These are phyloP conservation scores for Chironex yamaguchii DNA, from an alignment of 30 jellyfish, hydroid and myxozoan species.

Conservation along the genomic window DNA sequence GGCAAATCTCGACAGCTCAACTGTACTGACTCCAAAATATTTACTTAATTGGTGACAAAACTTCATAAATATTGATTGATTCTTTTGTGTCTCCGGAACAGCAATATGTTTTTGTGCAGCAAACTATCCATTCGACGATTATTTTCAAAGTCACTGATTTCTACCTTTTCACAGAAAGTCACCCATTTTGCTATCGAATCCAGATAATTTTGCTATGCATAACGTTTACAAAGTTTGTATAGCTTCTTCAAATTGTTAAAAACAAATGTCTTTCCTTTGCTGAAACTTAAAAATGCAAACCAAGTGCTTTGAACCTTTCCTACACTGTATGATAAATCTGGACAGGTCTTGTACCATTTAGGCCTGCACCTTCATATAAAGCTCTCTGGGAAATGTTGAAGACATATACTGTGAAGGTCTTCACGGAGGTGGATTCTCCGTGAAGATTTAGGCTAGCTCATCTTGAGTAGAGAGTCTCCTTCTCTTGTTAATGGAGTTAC, in stretches of 20 bases:
- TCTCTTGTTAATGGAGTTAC: no score
- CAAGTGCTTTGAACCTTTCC: slow-evolving; percentile 23
- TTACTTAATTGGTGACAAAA: slow-evolving; percentile 18
- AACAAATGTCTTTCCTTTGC: slow-evolving; percentile 11
- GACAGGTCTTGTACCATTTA: slow-evolving; percentile 27
- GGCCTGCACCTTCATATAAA: slow-evolving; percentile 6
- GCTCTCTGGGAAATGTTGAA: slow-evolving; percentile 13
- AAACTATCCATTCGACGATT: slow-evolving; percentile 23
- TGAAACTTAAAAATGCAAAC: slow-evolving; percentile 17
- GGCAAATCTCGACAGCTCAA: slow-evolving; percentile 45
- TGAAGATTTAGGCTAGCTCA: no score
- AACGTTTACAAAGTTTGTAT: slow-evolving; percentile 15
- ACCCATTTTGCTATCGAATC: not conserved
- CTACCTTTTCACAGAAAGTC: slow-evolving; percentile 1
- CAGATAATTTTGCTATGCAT: slow-evolving; percentile 16
- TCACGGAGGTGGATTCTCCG: no score
- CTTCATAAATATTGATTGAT: not conserved
- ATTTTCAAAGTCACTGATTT: no score
- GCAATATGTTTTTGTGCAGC: slow-evolving; percentile 31
- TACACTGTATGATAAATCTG: slow-evolving; percentile 13
- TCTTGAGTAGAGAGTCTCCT: not conserved
- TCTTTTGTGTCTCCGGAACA: slow-evolving; percentile 26
- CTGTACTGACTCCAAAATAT: slow-evolving; percentile 25
- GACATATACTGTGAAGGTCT: not conserved
- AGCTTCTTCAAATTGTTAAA: slow-evolving; percentile 4